These are phyloP conservation scores for Chymomyza fuscimana DNA, from an alignment of 2,888 invertebrate species.

Conservation along the genomic window DNA sequence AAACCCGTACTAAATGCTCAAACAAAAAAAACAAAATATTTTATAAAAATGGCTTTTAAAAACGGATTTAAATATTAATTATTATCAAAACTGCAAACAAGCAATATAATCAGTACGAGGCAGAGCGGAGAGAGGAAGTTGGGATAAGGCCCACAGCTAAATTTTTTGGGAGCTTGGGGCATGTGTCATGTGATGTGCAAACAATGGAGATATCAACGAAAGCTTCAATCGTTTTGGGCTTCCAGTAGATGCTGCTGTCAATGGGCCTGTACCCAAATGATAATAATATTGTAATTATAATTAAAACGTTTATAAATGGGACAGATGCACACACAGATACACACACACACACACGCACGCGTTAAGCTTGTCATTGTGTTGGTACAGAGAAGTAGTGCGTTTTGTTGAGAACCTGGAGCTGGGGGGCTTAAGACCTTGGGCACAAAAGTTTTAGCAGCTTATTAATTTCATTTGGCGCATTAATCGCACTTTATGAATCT, in stretches of 20 bases:
- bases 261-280: conserved; percentile 34
- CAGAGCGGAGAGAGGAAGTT: background rate
- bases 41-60: conserved; percentile 32
- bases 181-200: background rate
- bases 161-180: background rate
- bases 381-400: background rate
- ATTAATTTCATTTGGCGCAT: conserved; percentile 65
- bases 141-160: background rate
- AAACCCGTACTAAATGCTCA: background rate
- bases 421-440: conserved; percentile 29
- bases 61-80: conserved; percentile 60
- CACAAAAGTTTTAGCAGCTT: conserved; percentile 56
- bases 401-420: background rate
- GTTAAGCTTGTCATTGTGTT: background rate
- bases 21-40: conserved; percentile 25
- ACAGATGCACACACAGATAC: conserved; percentile 6
- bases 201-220: conserved; percentile 9
- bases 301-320: conserved; percentile 57
- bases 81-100: conserved; percentile 58
- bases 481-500: conserved; percentile 36
- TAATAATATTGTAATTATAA: conserved; percentile 63
- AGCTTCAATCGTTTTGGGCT: background rate
- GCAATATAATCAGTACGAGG: conserved; percentile 24
- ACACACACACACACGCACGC: conserved; percentile 9
- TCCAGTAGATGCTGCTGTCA: conserved; percentile 5